Evolutionary conservation across 2,888 invertebrate genomes (phyloP), one percentile per base, ranked within the genome.

Genomic region (Incurvaria masculella): DNA sequence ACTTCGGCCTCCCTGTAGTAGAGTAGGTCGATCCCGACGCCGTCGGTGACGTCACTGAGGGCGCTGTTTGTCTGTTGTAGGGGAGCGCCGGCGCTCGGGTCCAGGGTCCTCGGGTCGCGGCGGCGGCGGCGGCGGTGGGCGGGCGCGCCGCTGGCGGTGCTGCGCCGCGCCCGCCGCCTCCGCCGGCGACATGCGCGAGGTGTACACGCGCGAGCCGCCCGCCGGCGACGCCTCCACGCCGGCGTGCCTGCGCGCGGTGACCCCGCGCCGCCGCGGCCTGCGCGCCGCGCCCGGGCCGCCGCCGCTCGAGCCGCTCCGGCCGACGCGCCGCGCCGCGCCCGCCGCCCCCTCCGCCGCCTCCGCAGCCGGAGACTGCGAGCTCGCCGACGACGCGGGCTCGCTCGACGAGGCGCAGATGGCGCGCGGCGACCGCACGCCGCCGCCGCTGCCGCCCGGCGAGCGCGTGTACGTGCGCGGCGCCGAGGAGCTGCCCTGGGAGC

Each of bases 401-500:
- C 55, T 76, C 14, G 73, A 68, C 55, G 72, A 56, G 39, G 49
- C 46, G 40, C 59, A 54, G 50, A 20, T 60, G 58, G 46, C 21
- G 48, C 48, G 62, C 66, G 17, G 47, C 33, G 20, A 52, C 78
- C 79, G 55, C 79, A 78, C 56, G 80, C 76, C 58, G 59, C 80
- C 27, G 69, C 69, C 26, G 67, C 68, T 52, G 72, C 67, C 60
- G 69, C 69, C 16, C 69, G 69, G 16, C 68, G 66, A 14, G 20
- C 49, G 50, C 49, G 3, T 42, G 39, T 60, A 57, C 20, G 85
- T 85, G 23, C 82, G 86, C 56, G 88, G 88, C 14, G 84, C 82
- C 61, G 89, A 88, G 64, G 89, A 89, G 68, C 66, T 87, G 56
- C 87, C 88, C 1, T 79, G 81, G 48, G 20, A 44, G 16, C 46